These are phyloP conservation scores for Sorex maritimensis DNA, from an alignment of 2,797 vertebrate species.

Conservation along the genomic window DNA sequence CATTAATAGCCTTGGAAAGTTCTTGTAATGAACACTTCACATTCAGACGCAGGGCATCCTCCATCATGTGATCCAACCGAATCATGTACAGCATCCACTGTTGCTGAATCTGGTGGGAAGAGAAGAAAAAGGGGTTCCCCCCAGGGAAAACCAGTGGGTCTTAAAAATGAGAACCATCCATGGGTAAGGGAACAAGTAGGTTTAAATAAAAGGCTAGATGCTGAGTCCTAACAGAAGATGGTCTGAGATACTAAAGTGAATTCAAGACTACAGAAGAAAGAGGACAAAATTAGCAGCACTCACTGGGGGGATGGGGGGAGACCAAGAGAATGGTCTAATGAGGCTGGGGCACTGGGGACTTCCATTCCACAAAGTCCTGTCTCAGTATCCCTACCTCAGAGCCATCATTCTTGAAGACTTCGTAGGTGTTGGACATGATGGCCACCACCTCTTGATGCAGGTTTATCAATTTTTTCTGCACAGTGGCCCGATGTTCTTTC, in stretches of 20 bases:
- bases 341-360: not conserved
- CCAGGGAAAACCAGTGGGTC: not conserved
- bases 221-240: not conserved
- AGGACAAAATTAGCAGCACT: not conserved
- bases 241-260: not conserved
- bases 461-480: slow-evolving; percentile 88
- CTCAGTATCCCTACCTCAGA: slow-evolving; percentile 89
- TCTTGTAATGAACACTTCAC: slow-evolving; percentile 94
- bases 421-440: slow-evolving; percentile 91
- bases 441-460: slow-evolving; percentile 90
- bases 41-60: slow-evolving; percentile 93
- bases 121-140: no score
- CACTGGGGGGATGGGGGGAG: no score
- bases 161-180: not conserved
- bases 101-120: slow-evolving; percentile 92
- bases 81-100: slow-evolving; percentile 92
- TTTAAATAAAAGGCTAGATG: not conserved
- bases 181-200: no score
- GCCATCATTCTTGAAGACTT: slow-evolving; percentile 92
- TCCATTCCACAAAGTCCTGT: not conserved
- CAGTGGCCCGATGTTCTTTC: slow-evolving; percentile 88
- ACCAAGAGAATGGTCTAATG: not conserved
- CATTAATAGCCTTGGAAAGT: slow-evolving; percentile 94
- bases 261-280: not conserved
- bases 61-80: slow-evolving; percentile 93